phyloP scores from a whole-genome alignment of 1,140 invertebrate species.

The Latrodectus geometricus region DNA sequence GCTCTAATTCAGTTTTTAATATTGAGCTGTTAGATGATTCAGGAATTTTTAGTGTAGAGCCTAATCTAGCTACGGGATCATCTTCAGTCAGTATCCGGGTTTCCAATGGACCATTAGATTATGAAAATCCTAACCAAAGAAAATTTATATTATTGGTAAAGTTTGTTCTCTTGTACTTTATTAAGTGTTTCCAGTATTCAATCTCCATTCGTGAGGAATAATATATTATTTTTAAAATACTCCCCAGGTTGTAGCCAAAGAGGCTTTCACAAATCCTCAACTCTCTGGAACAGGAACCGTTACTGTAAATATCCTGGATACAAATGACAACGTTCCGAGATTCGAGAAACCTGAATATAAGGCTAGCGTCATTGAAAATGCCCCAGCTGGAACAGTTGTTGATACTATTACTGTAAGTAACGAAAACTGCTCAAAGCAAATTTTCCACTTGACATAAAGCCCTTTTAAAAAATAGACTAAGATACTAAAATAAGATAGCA shows the following conservation, averaged over 20 bases:
- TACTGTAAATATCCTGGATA: constrained; percentile 84
- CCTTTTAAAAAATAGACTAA: not conserved
- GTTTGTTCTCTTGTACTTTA: not conserved
- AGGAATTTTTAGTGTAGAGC: constrained; percentile 85
- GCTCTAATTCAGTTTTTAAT: constrained; percentile 64
- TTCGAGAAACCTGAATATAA: constrained; percentile 97
- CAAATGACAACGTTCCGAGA: constrained; percentile 91
- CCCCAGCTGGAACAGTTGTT: constrained; percentile 77
- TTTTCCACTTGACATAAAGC: not conserved
- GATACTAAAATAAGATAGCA: not conserved
- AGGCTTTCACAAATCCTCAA: constrained; percentile 79
- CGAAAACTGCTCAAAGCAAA: not conserved
- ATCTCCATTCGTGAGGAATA: not conserved
- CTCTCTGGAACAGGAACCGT: constrained; percentile 89
- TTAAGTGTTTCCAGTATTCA: not conserved
- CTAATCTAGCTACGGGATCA: constrained; percentile 80
- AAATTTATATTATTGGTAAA: constrained; percentile 88
- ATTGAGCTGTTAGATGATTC: constrained; percentile 80
- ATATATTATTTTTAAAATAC: not conserved
- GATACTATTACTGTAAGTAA: constrained; percentile 74
- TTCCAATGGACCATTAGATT: constrained; percentile 81
- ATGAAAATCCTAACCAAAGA: constrained; percentile 90
- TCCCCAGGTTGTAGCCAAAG: constrained; percentile 82
- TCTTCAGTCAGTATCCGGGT: constrained; percentile 85
- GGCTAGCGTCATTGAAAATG: constrained; percentile 89